phyloP scores from a whole-genome alignment of 2,888 invertebrate species.

The Lobophora halterata region DNA sequence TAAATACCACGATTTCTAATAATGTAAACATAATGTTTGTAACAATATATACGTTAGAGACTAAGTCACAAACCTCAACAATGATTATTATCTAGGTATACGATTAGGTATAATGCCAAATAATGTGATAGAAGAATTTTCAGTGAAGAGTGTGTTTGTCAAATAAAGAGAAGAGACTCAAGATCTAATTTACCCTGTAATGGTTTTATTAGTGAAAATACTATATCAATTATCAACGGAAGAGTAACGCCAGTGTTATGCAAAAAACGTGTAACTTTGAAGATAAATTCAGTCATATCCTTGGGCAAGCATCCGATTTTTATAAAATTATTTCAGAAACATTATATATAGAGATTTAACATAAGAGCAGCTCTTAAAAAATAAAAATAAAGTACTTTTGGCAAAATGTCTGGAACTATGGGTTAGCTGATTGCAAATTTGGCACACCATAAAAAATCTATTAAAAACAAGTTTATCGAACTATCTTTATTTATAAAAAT shows the following conservation, averaged over 20 bases:
- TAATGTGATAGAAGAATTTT: constrained; percentile 68
- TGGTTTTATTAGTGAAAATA: constrained; percentile 74
- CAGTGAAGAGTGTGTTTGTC: constrained; percentile 70
- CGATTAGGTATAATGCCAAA: constrained; percentile 71
- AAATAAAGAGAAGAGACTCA: constrained; percentile 67
- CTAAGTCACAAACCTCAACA: constrained; percentile 72
- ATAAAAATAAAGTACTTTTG: constrained; percentile 44
- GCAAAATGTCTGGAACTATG: constrained; percentile 43
- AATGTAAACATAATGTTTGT: constrained; percentile 47
- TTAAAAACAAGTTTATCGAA: constrained; percentile 67
- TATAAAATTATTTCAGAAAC: constrained; percentile 52
- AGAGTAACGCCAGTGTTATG: constrained; percentile 38
- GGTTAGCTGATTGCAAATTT: constrained; percentile 50
- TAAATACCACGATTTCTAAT: constrained; percentile 55
- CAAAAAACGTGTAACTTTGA: constrained; percentile 44
- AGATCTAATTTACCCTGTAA: constrained; percentile 79
- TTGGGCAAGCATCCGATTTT: constrained; percentile 67
- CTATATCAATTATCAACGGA: constrained; percentile 54
- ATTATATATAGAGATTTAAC: constrained; percentile 20
- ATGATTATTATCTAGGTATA: constrained; percentile 64
- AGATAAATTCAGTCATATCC: constrained; percentile 63
- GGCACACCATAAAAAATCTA: constrained; percentile 72
- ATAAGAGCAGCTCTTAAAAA: constrained; percentile 44
- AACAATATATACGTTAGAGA: constrained; percentile 60
- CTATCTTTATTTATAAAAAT: constrained; percentile 77